A percentile compares a stretch with the other conserved stretches of the same genome.
These are phyloP conservation scores for Plutella xylostella DNA, from an alignment of 2,888 invertebrate genomes.

Conservation along the genomic window DNA sequence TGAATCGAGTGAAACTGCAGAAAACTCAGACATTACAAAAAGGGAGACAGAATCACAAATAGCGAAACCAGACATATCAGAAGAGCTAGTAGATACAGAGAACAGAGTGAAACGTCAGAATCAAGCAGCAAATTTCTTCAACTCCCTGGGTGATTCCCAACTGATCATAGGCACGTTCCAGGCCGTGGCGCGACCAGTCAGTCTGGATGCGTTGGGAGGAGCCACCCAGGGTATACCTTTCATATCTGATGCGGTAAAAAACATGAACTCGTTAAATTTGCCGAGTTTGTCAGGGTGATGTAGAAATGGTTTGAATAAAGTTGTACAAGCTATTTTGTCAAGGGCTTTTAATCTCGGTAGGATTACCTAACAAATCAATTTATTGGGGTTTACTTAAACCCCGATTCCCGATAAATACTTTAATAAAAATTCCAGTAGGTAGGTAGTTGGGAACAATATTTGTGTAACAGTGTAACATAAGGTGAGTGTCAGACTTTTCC, in stretches of 20 bases:
- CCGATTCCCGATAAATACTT: too few species aligned
- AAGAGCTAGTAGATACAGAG: neutral
- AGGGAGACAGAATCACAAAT: neutral
- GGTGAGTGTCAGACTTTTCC: too few species aligned
- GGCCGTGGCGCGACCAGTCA: conserved; percentile 29
- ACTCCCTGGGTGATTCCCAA: conserved; percentile 16
- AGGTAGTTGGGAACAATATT: too few species aligned
- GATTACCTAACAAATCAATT: too few species aligned
- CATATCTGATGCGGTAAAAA: neutral
- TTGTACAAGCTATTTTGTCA: too few species aligned
- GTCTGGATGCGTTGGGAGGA: conserved; percentile 17
- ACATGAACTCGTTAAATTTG: neutral
- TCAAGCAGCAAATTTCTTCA: neutral
- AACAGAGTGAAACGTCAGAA: neutral
- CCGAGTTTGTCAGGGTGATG: too few species aligned
- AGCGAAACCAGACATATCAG: neutral
- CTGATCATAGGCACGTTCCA: conserved; percentile 36
- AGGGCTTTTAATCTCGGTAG: too few species aligned
- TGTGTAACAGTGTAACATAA: too few species aligned
- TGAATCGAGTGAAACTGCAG: too few species aligned
- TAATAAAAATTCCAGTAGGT: too few species aligned
- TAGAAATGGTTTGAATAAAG: too few species aligned
- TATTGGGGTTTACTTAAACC: too few species aligned
- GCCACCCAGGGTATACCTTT: neutral
- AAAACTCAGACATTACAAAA: neutral